Evolutionary conservation across 2,113 vertebrate genomes (phyloP), one percentile per base, ranked within the genome.

Genomic region (Rhinolophus ferrumequinum): DNA sequence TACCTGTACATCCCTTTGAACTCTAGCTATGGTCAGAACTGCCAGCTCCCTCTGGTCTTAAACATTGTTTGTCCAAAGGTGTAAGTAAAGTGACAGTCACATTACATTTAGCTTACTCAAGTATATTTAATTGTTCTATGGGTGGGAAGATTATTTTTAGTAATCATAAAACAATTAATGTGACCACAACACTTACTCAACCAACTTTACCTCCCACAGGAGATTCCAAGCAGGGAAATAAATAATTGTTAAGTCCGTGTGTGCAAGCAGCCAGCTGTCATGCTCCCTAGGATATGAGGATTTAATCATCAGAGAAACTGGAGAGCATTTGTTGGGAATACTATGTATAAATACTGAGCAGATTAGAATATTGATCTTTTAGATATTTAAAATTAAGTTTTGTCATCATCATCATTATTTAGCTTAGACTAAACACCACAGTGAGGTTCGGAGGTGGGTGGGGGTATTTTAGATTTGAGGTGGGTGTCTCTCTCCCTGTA

Each of bases 101-200:
- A 47, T 15, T 47, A 30, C 3, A 88, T 70, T 62, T 14, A 72
- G 50, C 21, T 86, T 70, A 58, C 2, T n/a, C 62, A 73, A 44
- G 52, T 35, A 72, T 52, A 66, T 69, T 80, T 66, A 54, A 88
- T 64, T 44, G 1, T 44, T 95, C 47, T 66, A 8, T 62, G 21
- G 33, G 7, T 1, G 15, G 6, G 44, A 24, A 44, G 50, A 62
- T 64, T 79, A 80, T 72, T 94, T 90, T 93, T 88, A 91, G 80
- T 72, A 89, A 84, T 94, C 44, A 58, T 81, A 77, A 90, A 88
- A 92, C 70, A 94, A 72, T 95, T 92, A 76, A 44, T 70, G 52
- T 90, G 93, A 85, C 64, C 88, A 90, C 73, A 95, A 28, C 35
- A 86, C 44, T 93, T 73, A 86, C 2, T 93, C 82, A 79, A 67